Percentiles rank a stretch among this genome's conserved stretches.
Conservation (phyloP, 2,113 vertebrate species). For the Eolophus roseicapilla region DNA sequence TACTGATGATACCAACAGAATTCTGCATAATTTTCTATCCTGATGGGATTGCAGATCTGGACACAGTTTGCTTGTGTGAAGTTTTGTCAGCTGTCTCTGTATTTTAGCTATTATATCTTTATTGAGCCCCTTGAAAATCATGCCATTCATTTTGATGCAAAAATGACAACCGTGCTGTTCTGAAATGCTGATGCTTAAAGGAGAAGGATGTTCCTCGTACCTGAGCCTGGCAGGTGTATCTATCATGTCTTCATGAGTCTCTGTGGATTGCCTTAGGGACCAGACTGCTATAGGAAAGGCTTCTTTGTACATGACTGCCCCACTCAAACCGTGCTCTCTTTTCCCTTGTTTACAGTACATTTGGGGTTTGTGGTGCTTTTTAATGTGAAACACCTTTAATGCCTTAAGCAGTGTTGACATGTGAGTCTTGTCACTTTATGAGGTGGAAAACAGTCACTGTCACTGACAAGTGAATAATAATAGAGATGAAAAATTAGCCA, state of each 20-base stretch:
- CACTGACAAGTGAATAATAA: not conserved
- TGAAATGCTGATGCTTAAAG: not conserved
- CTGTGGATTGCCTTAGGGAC: not conserved
- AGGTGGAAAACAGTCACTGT: slow-evolving; percentile 31
- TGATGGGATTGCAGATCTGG: not conserved
- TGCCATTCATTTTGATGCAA: not conserved
- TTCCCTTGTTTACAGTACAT: not conserved
- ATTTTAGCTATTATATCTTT: not conserved
- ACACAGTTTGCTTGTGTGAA: not conserved
- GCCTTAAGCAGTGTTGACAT: not conserved
- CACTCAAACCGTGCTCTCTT: not conserved
- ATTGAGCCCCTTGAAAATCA: not conserved
- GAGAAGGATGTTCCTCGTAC: not conserved
- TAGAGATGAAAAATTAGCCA: slow-evolving; percentile 8
- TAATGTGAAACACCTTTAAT: not conserved
- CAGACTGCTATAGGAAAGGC: not conserved
- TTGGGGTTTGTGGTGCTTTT: not conserved
- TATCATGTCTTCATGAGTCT: not conserved
- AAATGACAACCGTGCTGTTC: not conserved
- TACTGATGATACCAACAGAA: not conserved
- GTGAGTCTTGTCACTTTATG: not conserved
- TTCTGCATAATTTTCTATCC: not conserved
- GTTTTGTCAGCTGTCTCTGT: not conserved
- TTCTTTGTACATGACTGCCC: not conserved
- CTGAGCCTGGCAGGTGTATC: not conserved